These are phyloP conservation scores for Dryococelus australis DNA, from an alignment of 2,888 invertebrate genomes.

Conservation along the genomic window DNA sequence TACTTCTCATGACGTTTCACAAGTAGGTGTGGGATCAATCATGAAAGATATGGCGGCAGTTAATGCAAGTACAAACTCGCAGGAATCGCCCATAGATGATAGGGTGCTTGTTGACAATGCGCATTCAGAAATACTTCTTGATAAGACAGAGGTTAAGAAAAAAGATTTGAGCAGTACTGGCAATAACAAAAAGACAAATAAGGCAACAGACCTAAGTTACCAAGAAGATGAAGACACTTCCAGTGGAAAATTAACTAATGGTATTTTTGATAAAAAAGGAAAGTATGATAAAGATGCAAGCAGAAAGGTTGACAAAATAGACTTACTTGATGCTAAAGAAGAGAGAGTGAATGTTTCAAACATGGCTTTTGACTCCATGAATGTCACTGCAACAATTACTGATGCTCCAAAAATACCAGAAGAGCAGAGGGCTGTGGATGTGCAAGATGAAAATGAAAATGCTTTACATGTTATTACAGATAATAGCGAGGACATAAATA, in stretches of 20 bases:
- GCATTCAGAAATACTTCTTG: background rate
- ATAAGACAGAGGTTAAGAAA: slow-evolving; percentile 32
- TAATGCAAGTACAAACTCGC: background rate
- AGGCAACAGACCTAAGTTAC: background rate
- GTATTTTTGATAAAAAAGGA: slow-evolving; percentile 32
- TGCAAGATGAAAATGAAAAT: slow-evolving; percentile 34
- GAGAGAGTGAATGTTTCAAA: background rate
- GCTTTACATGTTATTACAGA: background rate
- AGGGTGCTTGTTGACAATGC: background rate
- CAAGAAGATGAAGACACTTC: background rate
- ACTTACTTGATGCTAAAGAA: background rate
- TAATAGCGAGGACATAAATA: slow-evolving; percentile 22
- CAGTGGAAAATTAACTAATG: background rate
- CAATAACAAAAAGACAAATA: slow-evolving; percentile 17
- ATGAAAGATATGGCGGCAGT: background rate
- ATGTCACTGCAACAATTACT: background rate
- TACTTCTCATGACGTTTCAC: slow-evolving; percentile 31
- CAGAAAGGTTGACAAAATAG: slow-evolving; percentile 35
- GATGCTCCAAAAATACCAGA: slow-evolving; percentile 4
- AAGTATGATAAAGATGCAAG: slow-evolving; percentile 37
- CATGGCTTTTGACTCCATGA: background rate
- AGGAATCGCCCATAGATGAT: background rate
- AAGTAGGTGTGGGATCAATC: slow-evolving; percentile 22
- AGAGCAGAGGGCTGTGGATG: background rate
- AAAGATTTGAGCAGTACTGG: slow-evolving; percentile 24